phyloP scores from a whole-genome alignment of 2,113 vertebrate genomes.

The Urocolius indicus region DNA sequence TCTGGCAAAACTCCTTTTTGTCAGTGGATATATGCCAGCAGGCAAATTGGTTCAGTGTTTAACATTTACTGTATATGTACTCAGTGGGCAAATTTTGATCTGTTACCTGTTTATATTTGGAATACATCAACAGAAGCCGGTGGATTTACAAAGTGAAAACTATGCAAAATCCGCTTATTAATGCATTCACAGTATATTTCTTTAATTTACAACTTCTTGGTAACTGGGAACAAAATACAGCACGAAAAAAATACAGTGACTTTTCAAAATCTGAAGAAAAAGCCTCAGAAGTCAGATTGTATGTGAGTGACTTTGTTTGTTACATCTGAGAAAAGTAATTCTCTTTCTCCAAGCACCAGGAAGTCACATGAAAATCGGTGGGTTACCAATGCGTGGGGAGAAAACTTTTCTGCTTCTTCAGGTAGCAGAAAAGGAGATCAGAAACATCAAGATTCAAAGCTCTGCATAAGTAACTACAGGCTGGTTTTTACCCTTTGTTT shows the following conservation, averaged over 20 bases:
- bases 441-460: background rate
- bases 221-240: background rate
- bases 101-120: slow-evolving; percentile 60
- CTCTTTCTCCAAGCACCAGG: background rate
- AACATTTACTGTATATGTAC: slow-evolving; percentile 23
- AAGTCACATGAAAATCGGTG: background rate
- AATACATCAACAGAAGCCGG: slow-evolving; percentile 38
- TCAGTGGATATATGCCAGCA: slow-evolving; percentile 29
- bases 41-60: slow-evolving; percentile 51
- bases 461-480: background rate
- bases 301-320: background rate
- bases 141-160: slow-evolving; percentile 1
- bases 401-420: background rate
- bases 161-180: slow-evolving; percentile 18
- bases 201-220: background rate
- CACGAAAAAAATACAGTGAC: background rate
- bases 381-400: background rate
- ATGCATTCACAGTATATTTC: background rate
- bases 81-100: slow-evolving; percentile 49
- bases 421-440: background rate
- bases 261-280: background rate
- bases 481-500: background rate
- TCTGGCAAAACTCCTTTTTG: slow-evolving; percentile 62
- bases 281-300: background rate
- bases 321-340: background rate